Base-by-base conservation (phyloP, 2,113 vertebrate species). In the Furnarius figulus region DNA sequence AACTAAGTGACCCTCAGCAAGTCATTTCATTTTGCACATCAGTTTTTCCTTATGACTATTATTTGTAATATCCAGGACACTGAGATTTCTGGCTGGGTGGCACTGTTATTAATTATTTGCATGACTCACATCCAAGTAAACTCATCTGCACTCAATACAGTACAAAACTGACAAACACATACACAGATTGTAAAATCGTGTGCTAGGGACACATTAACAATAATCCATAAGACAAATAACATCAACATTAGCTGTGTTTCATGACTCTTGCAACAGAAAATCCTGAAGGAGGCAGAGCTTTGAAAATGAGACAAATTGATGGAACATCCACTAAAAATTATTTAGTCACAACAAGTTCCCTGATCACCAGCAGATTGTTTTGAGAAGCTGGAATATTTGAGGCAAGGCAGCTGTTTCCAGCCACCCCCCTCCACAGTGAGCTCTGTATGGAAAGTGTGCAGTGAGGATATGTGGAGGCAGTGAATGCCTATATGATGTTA, bases 351-450 rank as follows among this genome's bases (percentile, higher is more conserved):
- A 70, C 30, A 89, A 93, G 44, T 72, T 92, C 70, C 37, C 49
- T 81, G 68, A 35, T 90, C 40, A 68, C 65, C 72, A 94, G 66
- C 18, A 85, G 70, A 67, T 37, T 95, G 92, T 92, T 96, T 95
- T 92, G 79, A 92, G 56, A 89, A 87, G 55, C 13, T 95, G 87
- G 67, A 90, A 75, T 80, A 93, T 76, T 35, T 94, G 89, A 97
- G 91, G 53, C 66, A 88, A 91, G 46, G 72, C 88, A 90, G 90
- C 84, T 94, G 86, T 87, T 94, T 68, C 59, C 21, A 92, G 35
- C 49, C 82, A 86, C 59, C n/a, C 39, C 23, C 24, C 73, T 87
- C 56, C 62, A 47, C 80, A 87, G 37, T 40, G 73, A 88, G 40
- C 22, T 85, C 42, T 70, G 40, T 35, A 75, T 35, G 66, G 70